Evolutionary conservation across 2,113 vertebrate species (phyloP), one percentile per base, ranked within the genome.

Genomic region (Aythya baeri): DNA sequence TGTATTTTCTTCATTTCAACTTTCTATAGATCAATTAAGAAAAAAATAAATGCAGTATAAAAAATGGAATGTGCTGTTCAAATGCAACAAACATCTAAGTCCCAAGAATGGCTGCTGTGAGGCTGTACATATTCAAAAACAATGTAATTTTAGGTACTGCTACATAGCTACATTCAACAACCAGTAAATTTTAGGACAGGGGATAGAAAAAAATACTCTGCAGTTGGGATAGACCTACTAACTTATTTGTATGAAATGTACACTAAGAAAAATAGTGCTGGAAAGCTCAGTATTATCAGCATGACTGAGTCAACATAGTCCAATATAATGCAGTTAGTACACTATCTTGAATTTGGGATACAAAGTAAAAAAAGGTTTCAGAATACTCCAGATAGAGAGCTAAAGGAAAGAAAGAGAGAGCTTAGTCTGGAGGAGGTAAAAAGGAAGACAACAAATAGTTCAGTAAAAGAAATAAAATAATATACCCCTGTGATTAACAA

Each of bases 1-100:
- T 66, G 52, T 7, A 46, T 86, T 62, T 92, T 74, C 9, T 75
- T 83, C 36, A 71, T 86, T 62, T 91, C 79, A 23, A 94, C 68
- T 58, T 72, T 91, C 98, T 98, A 73, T 1, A 80, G 57, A 84
- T 85, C 15, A 88, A 91, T 68, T 32, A 80, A 83, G 11, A 88
- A 81, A 89, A 75, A 61, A 67, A 14, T 22, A 67, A 57, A 55
- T 9, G 34, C 9, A 26, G 20, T 1, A 32, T 2, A 21, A 44
- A 71, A 71, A 62, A 71, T 14, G 2, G 74, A 43, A 71, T 7
- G 4, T 41, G 20, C 16, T 61, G 50, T 46, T 92, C 71, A 71
- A 91, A 74, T 16, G 23, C 41, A n/a, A 75, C 43, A 87, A 59
- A 83, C 75, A 58, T 1, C 0, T 17, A 66, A 36, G 13, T 44